Percentiles rank a stretch among this genome's conserved stretches.
Conservation (phyloP, 2,888 invertebrate genomes). For the Rotaria sp. region DNA sequence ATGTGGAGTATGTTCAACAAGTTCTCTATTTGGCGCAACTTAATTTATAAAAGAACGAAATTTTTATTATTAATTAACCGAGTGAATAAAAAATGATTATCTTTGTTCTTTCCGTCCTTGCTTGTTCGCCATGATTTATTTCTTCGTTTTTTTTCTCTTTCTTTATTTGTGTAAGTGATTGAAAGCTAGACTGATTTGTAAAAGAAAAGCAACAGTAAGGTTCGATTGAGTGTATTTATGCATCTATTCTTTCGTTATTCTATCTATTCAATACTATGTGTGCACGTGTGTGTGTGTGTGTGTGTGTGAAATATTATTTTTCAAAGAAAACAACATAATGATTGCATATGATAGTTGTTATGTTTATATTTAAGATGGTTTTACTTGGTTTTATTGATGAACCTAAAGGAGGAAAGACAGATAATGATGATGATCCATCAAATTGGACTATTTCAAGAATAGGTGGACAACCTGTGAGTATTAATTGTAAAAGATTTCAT, state of each 20-base stretch:
- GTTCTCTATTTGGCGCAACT: background rate
- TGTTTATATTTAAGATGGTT: conserved; percentile 23
- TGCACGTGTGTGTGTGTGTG: background rate
- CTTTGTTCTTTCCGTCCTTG: background rate
- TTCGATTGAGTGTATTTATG: background rate
- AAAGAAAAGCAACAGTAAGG: background rate
- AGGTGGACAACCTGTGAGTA: conserved; percentile 36
- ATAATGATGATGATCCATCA: background rate
- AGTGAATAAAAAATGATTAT: background rate
- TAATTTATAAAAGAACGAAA: background rate
- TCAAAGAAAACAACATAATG: background rate
- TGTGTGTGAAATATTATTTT: background rate
- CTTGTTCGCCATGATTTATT: background rate
- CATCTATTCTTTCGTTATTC: too few relatives aligned
- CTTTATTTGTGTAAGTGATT: background rate
- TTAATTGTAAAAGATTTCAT: conserved; percentile 35
- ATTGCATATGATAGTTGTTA: background rate
- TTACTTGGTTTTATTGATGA: conserved; percentile 43
- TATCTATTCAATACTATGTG: background rate
- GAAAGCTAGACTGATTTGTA: background rate
- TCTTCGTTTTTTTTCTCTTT: background rate
- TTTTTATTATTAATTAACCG: background rate
- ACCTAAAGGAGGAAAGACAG: background rate
- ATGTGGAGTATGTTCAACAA: background rate
- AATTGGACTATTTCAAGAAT: conserved; percentile 40